phyloP scores from a whole-genome alignment of 2,797 vertebrate species.

The Pempheris klunzingeri region DNA sequence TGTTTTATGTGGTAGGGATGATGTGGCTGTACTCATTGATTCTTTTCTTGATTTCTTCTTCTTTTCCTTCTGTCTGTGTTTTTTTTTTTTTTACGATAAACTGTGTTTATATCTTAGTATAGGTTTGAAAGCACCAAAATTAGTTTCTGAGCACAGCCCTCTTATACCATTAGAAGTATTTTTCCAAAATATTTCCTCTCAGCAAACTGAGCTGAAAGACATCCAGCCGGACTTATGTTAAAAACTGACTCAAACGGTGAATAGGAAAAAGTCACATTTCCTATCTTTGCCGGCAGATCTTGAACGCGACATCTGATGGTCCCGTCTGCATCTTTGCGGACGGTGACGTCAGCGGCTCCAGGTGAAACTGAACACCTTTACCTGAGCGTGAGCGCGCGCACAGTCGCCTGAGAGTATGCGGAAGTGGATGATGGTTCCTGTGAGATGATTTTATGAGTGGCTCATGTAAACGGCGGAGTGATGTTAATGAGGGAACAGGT shows the following conservation, averaged over 20 bases:
- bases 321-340: accelerated
- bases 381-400: neutral
- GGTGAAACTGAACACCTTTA: constrained; percentile 18
- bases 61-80: no score
- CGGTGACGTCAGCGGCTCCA: constrained; percentile 7
- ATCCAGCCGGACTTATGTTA: neutral
- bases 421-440: no score
- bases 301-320: neutral
- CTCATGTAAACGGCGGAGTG: neutral
- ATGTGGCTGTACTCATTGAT: no score
- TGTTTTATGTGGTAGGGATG: no score
- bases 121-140: no score
- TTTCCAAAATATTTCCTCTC: neutral
- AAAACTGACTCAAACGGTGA: neutral
- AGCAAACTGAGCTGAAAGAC: neutral
- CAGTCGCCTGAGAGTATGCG: constrained; percentile 7
- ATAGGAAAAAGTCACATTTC: neutral
- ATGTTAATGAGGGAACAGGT: neutral
- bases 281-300: accelerated
- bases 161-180: neutral
- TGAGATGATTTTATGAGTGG: neutral
- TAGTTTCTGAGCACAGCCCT: neutral
- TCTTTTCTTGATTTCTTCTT: no score
- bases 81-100: no score
- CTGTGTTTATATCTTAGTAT: no score